Evolutionary conservation across 2,113 vertebrate species (phyloP), one percentile per base, ranked within the genome.

Genomic region (Clupea harengus): DNA sequence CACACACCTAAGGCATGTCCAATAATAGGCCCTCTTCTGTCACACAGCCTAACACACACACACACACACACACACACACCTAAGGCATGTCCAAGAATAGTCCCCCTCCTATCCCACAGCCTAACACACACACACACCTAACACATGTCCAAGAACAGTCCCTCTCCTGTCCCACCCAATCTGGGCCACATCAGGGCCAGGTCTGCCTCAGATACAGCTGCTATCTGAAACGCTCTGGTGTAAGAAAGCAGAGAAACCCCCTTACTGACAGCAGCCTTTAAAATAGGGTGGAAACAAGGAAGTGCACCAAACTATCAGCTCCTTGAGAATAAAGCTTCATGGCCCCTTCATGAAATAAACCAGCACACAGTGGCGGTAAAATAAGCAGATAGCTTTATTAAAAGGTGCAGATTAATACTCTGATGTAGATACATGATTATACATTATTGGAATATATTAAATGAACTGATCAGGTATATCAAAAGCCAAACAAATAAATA

Each of bases 401-500:
- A 72, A 72, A 72, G 64, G 64, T 72, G 64, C 64, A 72, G 64
- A 32, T 72, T 72, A 72, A 72, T 72, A 72, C 64, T 72, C 64
- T 72, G 64, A 25, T 67, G 64, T 72, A 72, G 64, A 72, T 72
- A 72, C 64, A 72, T 28, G 32, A 32, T 72, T 32, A 72, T 72
- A 72, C 13, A 72, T 32, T 32, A 72, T 72, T 72, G 64, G 15
- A 67, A 72, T 72, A 72, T 72, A 72, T 72, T 72, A 72, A 72
- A 72, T 28, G 25, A 25, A 72, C 64, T 72, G 64, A 72, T 72
- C n/a, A 25, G 2, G 64, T 28, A 72, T 28, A 72, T 28, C 15
- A 25, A 72, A 72, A 32, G 64, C 64, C n/a, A 72, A 72, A 72
- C 8, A 72, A 72, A 72, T 72, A 72, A 72, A 72, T 72, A 72